phyloP scores from a whole-genome alignment of 1,140 invertebrate genomes.

The Drosophila leontia region DNA sequence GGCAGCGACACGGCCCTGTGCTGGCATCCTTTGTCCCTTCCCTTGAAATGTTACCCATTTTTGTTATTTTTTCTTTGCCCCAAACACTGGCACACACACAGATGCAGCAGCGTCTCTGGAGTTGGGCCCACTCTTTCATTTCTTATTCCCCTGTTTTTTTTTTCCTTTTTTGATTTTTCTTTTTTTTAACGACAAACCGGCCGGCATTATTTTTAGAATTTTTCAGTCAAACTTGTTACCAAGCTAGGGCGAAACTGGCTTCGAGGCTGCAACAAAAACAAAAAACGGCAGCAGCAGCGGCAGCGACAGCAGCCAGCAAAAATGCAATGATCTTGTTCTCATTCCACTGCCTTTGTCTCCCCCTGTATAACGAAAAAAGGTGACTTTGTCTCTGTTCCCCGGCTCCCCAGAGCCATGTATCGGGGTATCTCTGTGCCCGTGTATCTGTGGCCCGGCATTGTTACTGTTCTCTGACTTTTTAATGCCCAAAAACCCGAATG shows the following conservation, averaged over 20 bases:
- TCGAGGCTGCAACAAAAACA: conserved; percentile 45
- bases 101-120: conserved; percentile 55
- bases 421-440: conserved; percentile 32
- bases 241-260: conserved; percentile 68
- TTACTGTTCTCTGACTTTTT: conserved; percentile 80
- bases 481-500: conserved; percentile 72
- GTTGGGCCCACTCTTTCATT: conserved; percentile 59
- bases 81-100: conserved; percentile 28
- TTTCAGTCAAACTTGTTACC: conserved; percentile 80
- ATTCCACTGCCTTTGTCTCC: conserved; percentile 52
- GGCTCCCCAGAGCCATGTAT: conserved; percentile 23
- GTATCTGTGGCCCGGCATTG: conserved; percentile 71
- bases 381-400: conserved; percentile 40
- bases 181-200: conserved; percentile 76
- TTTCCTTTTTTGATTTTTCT: conserved; percentile 47
- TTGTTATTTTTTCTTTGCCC: conserved; percentile 68
- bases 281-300: conserved; percentile 9
- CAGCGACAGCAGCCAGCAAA: conserved; percentile 58
- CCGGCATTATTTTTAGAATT: conserved; percentile 82
- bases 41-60: conserved; percentile 77
- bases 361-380: conserved; percentile 35
- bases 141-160: conserved; percentile 33
- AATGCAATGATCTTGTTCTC: conserved; percentile 76
- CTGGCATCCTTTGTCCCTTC: conserved; percentile 65
- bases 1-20: conserved; percentile 30